Percentiles rank a stretch among this genome's conserved stretches.
These are phyloP conservation scores for Chloroclystis v-ata DNA, from an alignment of 2,888 invertebrate species.

Conservation along the genomic window DNA sequence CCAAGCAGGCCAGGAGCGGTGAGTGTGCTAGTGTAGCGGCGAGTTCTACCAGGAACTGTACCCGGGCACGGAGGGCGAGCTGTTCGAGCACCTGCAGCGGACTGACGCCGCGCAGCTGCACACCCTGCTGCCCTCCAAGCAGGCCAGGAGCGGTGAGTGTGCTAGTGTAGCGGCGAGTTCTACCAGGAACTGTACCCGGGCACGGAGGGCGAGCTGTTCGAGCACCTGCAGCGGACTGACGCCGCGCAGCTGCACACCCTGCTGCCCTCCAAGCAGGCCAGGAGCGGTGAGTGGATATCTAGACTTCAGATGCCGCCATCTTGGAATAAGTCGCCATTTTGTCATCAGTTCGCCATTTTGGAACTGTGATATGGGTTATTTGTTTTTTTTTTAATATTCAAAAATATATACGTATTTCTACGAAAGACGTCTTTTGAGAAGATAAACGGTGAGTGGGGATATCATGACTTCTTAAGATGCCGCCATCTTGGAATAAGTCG, in stretches of 20 bases:
- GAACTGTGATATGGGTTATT: too few relatives aligned
- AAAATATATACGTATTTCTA: too few relatives aligned
- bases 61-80: conserved; percentile 82
- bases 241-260: conserved; percentile 86
- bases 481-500: too few relatives aligned
- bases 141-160: conserved; percentile 83
- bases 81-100: conserved; percentile 83
- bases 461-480: too few relatives aligned
- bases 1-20: conserved; percentile 88
- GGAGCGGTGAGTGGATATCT: conserved; percentile 83
- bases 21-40: conserved; percentile 52
- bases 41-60: conserved; percentile 93
- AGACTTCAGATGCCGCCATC: too few relatives aligned
- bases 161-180: conserved; percentile 79
- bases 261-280: conserved; percentile 87
- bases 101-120: conserved; percentile 86
- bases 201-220: conserved; percentile 81
- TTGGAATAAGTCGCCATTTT: too few relatives aligned
- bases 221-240: conserved; percentile 83
- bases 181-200: conserved; percentile 91
- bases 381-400: too few relatives aligned
- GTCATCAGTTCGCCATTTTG: too few relatives aligned
- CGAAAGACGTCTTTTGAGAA: too few relatives aligned
- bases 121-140: conserved; percentile 87
- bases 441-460: too few relatives aligned